Evolutionary conservation across 2,888 invertebrate genomes (phyloP).

Genomic region (Hylaea fasciaria): DNA sequence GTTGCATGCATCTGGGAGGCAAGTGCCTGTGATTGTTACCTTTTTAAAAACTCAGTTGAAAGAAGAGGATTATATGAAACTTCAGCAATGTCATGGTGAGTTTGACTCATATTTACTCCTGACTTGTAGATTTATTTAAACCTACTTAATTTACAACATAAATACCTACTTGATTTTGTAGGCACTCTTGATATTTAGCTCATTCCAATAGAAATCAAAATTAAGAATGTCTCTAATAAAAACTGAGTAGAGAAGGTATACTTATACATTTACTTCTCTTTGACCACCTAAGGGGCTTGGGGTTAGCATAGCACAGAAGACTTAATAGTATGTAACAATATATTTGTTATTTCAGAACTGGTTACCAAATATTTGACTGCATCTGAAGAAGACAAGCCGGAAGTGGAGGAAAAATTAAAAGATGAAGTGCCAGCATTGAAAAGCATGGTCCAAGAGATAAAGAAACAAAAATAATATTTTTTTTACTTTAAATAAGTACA

Average conservation of each 20-base stretch:
- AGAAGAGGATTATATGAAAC: constrained; percentile 85
- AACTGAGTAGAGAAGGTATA: too few species aligned
- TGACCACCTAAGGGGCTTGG: too few species aligned
- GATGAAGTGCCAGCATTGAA: constrained; percentile 68
- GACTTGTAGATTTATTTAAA: too few species aligned
- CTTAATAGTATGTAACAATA: neutral
- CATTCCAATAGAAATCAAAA: too few species aligned
- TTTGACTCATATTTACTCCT: neutral
- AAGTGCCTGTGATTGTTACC: constrained; percentile 92
- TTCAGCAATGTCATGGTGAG: constrained; percentile 92
- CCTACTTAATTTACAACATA: too few species aligned
- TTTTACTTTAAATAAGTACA: neutral
- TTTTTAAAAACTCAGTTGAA: constrained; percentile 89
- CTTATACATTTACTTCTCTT: too few species aligned
- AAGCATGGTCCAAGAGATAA: constrained; percentile 70
- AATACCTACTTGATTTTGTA: too few species aligned
- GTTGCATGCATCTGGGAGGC: constrained; percentile 96
- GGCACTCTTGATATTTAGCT: too few species aligned
- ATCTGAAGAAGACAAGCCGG: constrained; percentile 65
- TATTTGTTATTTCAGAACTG: constrained; percentile 58
- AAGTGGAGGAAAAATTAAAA: constrained; percentile 62
- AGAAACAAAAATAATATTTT: constrained; percentile 64
- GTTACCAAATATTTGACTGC: constrained; percentile 73
- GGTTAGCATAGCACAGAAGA: too few species aligned
- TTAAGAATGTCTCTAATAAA: too few species aligned